phyloP scores from a whole-genome alignment of 2,888 invertebrate species.

The Cistogaster globosa region DNA sequence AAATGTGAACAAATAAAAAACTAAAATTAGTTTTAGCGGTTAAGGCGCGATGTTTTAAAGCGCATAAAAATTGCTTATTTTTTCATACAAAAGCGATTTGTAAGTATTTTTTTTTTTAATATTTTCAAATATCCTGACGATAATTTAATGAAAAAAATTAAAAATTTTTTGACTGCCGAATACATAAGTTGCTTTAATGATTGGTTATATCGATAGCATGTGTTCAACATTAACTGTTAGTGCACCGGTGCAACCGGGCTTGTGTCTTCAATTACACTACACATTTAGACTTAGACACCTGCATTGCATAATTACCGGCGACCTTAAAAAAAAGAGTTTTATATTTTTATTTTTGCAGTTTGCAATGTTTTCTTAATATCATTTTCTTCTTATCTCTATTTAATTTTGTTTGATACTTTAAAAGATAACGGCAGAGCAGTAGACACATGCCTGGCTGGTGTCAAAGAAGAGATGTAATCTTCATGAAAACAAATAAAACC shows the following conservation, averaged over 20 bases:
- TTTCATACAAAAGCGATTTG: too few relatives aligned
- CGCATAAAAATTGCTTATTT: too few relatives aligned
- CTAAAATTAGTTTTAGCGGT: too few relatives aligned
- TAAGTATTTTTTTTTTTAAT: too few relatives aligned
- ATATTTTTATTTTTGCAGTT: conserved; percentile 49
- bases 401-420: conserved; percentile 33
- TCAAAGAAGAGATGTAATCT: conserved; percentile 62
- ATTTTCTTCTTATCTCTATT: not conserved
- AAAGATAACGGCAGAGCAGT: conserved; percentile 54
- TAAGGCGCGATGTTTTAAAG: too few relatives aligned
- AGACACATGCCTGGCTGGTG: conserved; percentile 68
- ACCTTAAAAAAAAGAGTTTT: conserved; percentile 5
- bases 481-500: conserved; percentile 3
- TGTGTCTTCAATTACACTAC: not conserved
- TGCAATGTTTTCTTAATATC: conserved; percentile 34
- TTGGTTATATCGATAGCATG: conserved; percentile 32
- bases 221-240: conserved; percentile 48
- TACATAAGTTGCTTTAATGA: not conserved
- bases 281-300: conserved; percentile 37
- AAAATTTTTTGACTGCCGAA: not conserved
- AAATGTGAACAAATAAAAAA: too few relatives aligned
- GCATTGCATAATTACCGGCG: conserved; percentile 62
- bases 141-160: conserved; percentile 20
- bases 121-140: conserved; percentile 15
- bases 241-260: not conserved